Evolutionary conservation across 2,888 invertebrate species (phyloP), one percentile per base, ranked within the genome.

Genomic region (Drosophila antonietae): DNA sequence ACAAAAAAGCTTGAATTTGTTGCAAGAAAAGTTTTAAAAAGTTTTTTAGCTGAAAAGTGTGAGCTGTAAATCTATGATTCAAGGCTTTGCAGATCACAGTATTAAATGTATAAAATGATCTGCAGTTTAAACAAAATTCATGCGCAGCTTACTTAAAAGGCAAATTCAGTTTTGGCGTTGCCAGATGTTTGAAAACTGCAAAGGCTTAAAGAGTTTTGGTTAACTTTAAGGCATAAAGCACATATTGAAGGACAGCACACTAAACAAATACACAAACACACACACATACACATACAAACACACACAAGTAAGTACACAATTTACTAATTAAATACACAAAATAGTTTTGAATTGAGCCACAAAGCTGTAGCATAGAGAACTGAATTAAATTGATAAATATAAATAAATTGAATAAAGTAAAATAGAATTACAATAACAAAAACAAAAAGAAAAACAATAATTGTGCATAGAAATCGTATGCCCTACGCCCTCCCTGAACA

Each of bases 301-400:
- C 31, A 41, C 39, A 46, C 43, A 39, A 51, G 72, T 67, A 72
- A 66, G 75, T 66, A 75, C 47, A 61, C 60, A 64, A 46, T n/a
- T n/a, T n/a, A 47, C 39, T 53, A 63, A 55, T 35, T 37, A 58
- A 60, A 63, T 39, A 52, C 64, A 63, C 46, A 58, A 63, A 70
- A 70, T 63, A 66, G 75, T 70, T 75, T 77, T 66, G 58, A 75
- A 70, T 67, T 63, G 55, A 70, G 18, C 66, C 75, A 63, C 79
- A 60, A 64, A 41, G 58, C 60, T 62, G 53, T 77, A 75, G 77
- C 49, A 75, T 77, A 77, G 66, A 63, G 61, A 73, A 73, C 73
- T 55, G 56, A 78, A 73, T 49, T 77, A 73, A 53, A 62, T 49
- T 56, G 39, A 59, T 41, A 39, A 49, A 59, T 57, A 35, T 33